phyloP scores from a whole-genome alignment of 2,797 vertebrate genomes.

The Anguilla megastoma region DNA sequence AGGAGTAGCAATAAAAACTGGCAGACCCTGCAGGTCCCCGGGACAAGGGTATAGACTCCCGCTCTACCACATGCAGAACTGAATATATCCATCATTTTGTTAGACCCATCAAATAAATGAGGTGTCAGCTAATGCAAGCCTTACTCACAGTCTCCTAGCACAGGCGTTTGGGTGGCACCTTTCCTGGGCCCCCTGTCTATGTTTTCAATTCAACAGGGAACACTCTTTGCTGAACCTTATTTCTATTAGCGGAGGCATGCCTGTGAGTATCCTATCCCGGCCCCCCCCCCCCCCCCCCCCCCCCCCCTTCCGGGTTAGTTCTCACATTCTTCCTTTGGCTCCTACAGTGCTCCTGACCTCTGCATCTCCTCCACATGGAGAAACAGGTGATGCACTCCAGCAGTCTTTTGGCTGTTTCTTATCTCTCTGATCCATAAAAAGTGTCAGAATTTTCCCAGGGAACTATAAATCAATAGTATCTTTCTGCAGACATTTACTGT shows the following conservation, averaged over 20 bases:
- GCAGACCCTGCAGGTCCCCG: neutral
- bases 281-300: neutral
- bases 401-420: neutral
- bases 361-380: neutral
- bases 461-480: neutral
- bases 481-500: neutral
- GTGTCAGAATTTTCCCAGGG: conserved; percentile 10
- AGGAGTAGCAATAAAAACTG: neutral
- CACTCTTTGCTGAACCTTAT: neutral
- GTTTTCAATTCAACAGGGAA: neutral
- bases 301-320: neutral
- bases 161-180: neutral
- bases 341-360: neutral
- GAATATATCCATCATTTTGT: neutral
- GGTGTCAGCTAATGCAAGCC: neutral
- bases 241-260: neutral
- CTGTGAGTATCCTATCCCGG: neutral
- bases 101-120: neutral
- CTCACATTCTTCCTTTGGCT: neutral
- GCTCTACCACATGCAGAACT: neutral
- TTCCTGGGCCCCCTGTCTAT: neutral
- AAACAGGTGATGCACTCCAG: conserved; percentile 1
- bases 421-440: conserved; percentile 17
- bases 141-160: neutral
- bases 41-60: neutral